phyloP scores from a whole-genome alignment of 1,140 invertebrate species.

The Drosophila kikkawai region DNA sequence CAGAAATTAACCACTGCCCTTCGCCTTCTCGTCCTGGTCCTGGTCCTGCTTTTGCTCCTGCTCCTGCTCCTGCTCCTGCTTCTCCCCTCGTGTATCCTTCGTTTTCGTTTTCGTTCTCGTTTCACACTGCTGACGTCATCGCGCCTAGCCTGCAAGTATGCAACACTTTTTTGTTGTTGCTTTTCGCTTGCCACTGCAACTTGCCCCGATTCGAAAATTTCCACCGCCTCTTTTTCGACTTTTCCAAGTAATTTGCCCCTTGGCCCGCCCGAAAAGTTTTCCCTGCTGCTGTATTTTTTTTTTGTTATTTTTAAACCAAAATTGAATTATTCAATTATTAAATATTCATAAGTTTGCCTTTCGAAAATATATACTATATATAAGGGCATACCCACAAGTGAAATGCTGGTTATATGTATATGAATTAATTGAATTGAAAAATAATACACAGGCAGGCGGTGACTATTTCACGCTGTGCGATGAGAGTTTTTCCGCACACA shows the following conservation, averaged over 20 bases:
- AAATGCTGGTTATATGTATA: not conserved
- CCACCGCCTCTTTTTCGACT: conserved; percentile 3
- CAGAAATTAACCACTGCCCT: conserved; percentile 68
- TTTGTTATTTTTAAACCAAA: not conserved
- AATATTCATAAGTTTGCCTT: conserved; percentile 21
- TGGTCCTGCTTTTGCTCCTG: conserved; percentile 5
- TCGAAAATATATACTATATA: not conserved
- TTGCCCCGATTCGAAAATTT: conserved; percentile 8
- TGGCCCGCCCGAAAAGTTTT: conserved; percentile 10
- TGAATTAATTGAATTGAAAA: conserved; percentile 14
- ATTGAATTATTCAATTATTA: conserved; percentile 24
- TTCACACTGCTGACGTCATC: conserved; percentile 69
- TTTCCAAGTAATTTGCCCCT: conserved; percentile 17
- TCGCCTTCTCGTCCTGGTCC: not conserved
- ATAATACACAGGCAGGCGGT: not conserved
- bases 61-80: conserved; percentile 4
- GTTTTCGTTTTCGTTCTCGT: conserved; percentile 27
- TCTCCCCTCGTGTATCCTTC: conserved; percentile 21
- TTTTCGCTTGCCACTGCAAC: conserved; percentile 20
- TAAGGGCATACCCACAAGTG: not conserved
- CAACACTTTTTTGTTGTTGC: conserved; percentile 47
- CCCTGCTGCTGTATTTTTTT: not conserved
- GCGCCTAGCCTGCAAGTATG: conserved; percentile 61
- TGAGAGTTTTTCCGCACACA: not conserved
- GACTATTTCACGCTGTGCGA: not conserved